Conservation (phyloP, 2,113 vertebrate species). For the Pavo muticus region DNA sequence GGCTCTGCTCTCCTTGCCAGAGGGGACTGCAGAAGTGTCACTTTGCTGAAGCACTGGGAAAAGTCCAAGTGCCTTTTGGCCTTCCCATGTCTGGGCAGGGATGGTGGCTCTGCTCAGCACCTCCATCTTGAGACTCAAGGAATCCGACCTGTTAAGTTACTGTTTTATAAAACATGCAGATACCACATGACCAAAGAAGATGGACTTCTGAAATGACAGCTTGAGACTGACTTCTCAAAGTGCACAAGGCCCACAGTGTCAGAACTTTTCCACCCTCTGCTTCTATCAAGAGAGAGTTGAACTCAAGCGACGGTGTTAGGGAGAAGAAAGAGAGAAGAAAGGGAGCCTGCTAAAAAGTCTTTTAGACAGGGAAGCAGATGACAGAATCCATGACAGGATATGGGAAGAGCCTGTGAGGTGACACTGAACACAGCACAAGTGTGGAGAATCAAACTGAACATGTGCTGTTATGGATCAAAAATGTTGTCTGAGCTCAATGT, state of each 20-base stretch:
- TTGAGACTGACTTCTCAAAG: background rate
- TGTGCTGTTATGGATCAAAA: background rate
- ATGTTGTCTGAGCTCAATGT: background rate
- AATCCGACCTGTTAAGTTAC: background rate
- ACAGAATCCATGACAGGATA: background rate
- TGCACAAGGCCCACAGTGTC: accelerated
- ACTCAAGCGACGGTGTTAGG: background rate
- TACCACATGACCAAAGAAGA: background rate
- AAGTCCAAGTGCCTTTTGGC: background rate
- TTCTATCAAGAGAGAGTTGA: background rate
- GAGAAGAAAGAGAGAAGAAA: background rate
- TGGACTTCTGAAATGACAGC: background rate
- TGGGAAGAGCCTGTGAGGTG: background rate
- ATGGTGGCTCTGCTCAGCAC: background rate
- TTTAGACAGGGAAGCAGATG: background rate
- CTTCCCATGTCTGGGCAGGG: background rate
- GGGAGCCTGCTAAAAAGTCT: background rate
- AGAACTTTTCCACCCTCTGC: background rate
- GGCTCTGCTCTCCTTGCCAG: background rate
- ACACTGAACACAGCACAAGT: background rate
- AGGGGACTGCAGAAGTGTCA: background rate
- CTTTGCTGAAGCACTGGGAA: background rate
- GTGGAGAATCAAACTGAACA: background rate
- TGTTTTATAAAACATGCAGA: background rate
- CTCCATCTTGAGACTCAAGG: background rate